Conservation (phyloP, 2,888 invertebrate species). For the Steinernema hermaphroditum region DNA sequence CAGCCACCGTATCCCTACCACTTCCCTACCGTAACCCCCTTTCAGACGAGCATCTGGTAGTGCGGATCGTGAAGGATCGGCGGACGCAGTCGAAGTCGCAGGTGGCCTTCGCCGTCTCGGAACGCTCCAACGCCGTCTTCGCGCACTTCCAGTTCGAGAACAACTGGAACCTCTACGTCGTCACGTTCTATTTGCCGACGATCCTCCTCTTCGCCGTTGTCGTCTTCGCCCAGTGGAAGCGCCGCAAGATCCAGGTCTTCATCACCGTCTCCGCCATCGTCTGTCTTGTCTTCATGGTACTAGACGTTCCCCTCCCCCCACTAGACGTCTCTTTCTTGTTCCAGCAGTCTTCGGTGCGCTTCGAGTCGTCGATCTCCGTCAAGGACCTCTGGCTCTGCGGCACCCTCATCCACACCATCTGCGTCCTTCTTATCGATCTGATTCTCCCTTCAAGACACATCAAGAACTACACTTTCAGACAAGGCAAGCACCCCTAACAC, state of each 20-base stretch:
- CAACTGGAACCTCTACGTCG: conserved; percentile 55
- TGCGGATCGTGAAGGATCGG: conserved; percentile 16
- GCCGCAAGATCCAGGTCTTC: conserved; percentile 59
- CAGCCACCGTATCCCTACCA: not conserved
- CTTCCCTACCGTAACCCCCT: not conserved
- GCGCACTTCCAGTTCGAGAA: conserved; percentile 47
- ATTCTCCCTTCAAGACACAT: conserved; percentile 35
- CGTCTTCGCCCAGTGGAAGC: conserved; percentile 62
- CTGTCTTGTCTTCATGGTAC: conserved; percentile 56
- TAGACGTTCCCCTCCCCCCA: conserved; percentile 20
- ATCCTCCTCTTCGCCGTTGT: conserved; percentile 57
- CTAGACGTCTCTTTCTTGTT: conserved; percentile 1
- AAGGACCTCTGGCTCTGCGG: conserved; percentile 62
- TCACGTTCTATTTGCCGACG: conserved; percentile 57
- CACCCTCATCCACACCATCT: conserved; percentile 56
- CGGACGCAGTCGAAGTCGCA: not conserved
- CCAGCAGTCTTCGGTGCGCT: conserved; percentile 46
- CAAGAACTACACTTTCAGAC: conserved; percentile 28
- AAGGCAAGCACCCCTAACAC: not conserved
- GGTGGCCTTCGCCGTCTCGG: not conserved
- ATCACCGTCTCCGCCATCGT: conserved; percentile 55
- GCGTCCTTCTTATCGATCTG: conserved; percentile 43
- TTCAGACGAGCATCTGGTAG: conserved; percentile 21
- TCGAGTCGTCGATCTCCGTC: conserved; percentile 49
- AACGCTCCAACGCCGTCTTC: not conserved